phyloP scores from a whole-genome alignment of 1,140 invertebrate genomes.

The Cydia fagiglandana region DNA sequence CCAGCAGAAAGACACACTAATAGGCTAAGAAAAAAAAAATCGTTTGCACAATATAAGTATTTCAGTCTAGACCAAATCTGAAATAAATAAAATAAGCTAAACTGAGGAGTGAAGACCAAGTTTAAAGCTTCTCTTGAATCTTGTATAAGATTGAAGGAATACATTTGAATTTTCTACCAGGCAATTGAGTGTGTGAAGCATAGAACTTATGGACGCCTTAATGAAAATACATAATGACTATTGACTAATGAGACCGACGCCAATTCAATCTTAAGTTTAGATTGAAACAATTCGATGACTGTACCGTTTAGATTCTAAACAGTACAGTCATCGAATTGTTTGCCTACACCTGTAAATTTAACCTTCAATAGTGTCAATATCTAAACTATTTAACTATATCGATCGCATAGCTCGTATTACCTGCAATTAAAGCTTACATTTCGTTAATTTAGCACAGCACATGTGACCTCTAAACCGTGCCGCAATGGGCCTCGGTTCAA shows the following conservation, averaged over 20 bases:
- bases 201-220: too few relatives aligned
- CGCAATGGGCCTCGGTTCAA: conserved; percentile 19
- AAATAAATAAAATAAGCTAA: neutral
- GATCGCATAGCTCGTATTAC: neutral
- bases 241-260: too few relatives aligned
- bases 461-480: conserved; percentile 22
- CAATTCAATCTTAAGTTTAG: too few relatives aligned
- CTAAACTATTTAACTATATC: neutral
- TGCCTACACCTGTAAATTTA: conserved; percentile 9
- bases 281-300: too few relatives aligned
- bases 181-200: too few relatives aligned
- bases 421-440: conserved; percentile 9
- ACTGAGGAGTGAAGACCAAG: neutral
- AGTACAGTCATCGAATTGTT: neutral
- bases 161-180: too few relatives aligned
- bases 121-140: neutral
- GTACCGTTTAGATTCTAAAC: too few relatives aligned
- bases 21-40: too few relatives aligned
- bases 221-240: too few relatives aligned
- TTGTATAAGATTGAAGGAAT: too few relatives aligned
- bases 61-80: too few relatives aligned
- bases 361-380: neutral
- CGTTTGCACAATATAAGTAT: neutral
- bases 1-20: too few relatives aligned
- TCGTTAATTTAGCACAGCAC: conserved; percentile 2